Base-by-base conservation (phyloP, 2,797 vertebrate genomes). In the Valencia hispanica region DNA sequence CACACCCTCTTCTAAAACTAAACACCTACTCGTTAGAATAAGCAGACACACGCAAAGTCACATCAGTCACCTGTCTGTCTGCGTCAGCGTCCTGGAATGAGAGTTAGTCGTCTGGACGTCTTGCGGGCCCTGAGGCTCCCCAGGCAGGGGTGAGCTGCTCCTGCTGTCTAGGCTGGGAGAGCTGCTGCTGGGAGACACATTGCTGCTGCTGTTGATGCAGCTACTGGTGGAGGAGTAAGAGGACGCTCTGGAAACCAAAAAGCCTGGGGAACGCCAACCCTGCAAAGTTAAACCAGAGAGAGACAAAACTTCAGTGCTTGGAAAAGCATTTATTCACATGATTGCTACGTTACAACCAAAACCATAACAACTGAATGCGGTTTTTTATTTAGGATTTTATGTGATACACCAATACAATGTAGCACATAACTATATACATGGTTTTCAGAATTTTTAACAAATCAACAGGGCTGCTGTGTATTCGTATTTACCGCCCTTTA, bases 251-350 rank as follows among this genome's bases (percentile, higher is more conserved):
- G 95, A 96, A 47, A 95, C 95, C 0, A 78, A 79, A 4, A 95
- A 95, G 0, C 94, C 95, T 0, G 95, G 94, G 27, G 95, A 95
- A 14, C 86, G 91, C 92, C 94, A 95, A 17, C 92, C 94, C 95
- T 95, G 86, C 10, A 30, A 72, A 11, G 20, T 5, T 4, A n/a
- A 18, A 41, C 11, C 1, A 14, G 51, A 10, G 9, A 17, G 14
- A 17, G 15, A 14, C 5, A 18, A 50, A 14, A n/a, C 45, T 9
- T 7, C 9, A 32, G 27, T 22, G 10, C 22, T 5, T 25, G 11
- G 36, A 25, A 41, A 15, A 41, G 6, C n/a, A 66, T 41, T 12
- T n/a, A 9, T 53, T 2, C 51, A 53, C 8, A n/a, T 53, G 2
- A 14, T n/a, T 66, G 22, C 63, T 12, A 0, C 10, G 0, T 39